Percentiles rank a stretch among this genome's conserved stretches.
Evolutionary conservation across 1,140 invertebrate species (phyloP).

Genomic region (Zaprionus africanus): DNA sequence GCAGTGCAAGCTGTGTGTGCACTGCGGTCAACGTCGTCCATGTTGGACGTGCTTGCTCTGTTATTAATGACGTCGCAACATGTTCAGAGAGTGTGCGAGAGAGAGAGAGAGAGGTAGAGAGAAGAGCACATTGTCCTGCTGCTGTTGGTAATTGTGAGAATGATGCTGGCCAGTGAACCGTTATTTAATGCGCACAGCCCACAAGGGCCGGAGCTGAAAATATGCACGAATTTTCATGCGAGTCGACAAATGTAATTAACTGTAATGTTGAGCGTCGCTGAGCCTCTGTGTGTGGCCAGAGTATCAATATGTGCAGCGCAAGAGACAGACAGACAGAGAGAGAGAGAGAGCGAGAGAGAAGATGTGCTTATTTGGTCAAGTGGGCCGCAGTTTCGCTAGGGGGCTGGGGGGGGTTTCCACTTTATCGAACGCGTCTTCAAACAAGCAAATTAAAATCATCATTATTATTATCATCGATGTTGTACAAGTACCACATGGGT

Average conservation of each 20-base stretch:
- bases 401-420: neutral
- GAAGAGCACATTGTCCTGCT: conserved; percentile 29
- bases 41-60: conserved; percentile 52
- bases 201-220: conserved; percentile 42
- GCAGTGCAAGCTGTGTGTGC: conserved; percentile 40
- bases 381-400: conserved; percentile 24
- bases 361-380: conserved; percentile 45
- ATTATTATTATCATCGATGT: conserved; percentile 60
- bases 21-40: conserved; percentile 30
- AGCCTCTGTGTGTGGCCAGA: conserved; percentile 27
- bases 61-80: conserved; percentile 73
- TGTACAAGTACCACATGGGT: conserved; percentile 19
- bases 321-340: neutral
- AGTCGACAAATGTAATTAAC: conserved; percentile 77
- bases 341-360: neutral
- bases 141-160: conserved; percentile 53
- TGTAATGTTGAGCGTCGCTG: conserved; percentile 55
- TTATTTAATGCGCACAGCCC: conserved; percentile 67
- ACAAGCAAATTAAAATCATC: conserved; percentile 75
- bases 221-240: conserved; percentile 71
- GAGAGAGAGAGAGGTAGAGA: conserved; percentile 31
- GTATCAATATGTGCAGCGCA: conserved; percentile 31
- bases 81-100: conserved; percentile 42
- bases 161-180: conserved; percentile 66
- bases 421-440: conserved; percentile 63